These are phyloP conservation scores for Piezodorus guildinii DNA, from an alignment of 1,140 invertebrate genomes.

Conservation along the genomic window DNA sequence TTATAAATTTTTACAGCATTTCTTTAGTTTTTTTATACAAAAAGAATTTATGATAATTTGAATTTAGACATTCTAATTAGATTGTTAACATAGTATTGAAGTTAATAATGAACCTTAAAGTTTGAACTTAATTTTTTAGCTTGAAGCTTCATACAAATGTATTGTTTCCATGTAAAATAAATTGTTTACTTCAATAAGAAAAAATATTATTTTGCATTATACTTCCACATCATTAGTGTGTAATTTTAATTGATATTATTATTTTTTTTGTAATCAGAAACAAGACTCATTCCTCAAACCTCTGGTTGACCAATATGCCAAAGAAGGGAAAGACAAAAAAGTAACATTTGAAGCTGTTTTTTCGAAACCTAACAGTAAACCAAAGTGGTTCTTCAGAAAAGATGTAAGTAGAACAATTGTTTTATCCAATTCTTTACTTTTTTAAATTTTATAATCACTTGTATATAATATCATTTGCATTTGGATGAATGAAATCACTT, in stretches of 20 bases:
- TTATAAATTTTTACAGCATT: not conserved
- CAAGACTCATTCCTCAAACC: conserved; percentile 89
- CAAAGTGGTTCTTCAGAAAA: conserved; percentile 85
- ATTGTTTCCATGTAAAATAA: too few relatives aligned
- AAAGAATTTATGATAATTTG: too few relatives aligned
- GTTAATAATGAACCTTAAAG: too few relatives aligned
- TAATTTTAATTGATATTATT: not conserved
- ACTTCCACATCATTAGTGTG: not conserved
- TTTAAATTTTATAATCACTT: not conserved
- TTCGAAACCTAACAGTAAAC: conserved; percentile 80
- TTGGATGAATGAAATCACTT: not conserved
- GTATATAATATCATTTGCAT: not conserved
- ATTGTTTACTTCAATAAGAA: too few relatives aligned
- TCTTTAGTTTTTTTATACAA: too few relatives aligned
- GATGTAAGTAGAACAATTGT: conserved; percentile 56
- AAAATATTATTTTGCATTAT: not conserved
- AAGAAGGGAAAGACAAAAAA: conserved; percentile 95
- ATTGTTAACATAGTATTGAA: too few relatives aligned
- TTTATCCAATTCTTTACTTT: not conserved
- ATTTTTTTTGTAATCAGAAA: conserved; percentile 57
- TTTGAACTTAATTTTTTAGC: too few relatives aligned
- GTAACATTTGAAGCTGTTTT: conserved; percentile 81
- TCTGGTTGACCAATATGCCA: conserved; percentile 83
- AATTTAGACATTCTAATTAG: too few relatives aligned
- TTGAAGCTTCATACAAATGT: too few relatives aligned